Conservation (phyloP, 1,140 invertebrate genomes). For the Lanistes nyassanus region DNA sequence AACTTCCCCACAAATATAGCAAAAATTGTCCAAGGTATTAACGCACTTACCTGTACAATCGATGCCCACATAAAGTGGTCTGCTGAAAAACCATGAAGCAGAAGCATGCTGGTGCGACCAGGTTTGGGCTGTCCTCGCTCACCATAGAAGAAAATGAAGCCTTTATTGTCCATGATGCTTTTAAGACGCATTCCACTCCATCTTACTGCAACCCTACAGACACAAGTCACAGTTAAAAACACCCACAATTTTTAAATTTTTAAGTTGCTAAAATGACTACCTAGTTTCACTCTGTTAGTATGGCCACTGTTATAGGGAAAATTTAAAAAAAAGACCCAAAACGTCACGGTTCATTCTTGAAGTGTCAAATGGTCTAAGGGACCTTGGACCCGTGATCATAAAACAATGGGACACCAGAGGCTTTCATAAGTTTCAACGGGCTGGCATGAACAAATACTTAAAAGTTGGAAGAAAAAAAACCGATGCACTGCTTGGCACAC, state of each 20-base stretch:
- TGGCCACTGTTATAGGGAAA: too few relatives aligned
- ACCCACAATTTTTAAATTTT: neutral
- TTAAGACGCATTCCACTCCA: slow-evolving; percentile 56
- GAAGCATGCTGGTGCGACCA: slow-evolving; percentile 45
- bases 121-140: slow-evolving; percentile 45
- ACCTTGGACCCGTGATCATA: too few relatives aligned
- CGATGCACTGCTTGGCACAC: too few relatives aligned
- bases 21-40: too few relatives aligned
- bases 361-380: too few relatives aligned
- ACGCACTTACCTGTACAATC: slow-evolving; percentile 50
- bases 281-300: neutral
- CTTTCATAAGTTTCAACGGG: too few relatives aligned
- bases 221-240: slow-evolving; percentile 1
- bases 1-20: too few relatives aligned
- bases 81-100: slow-evolving; percentile 58
- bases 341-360: too few relatives aligned
- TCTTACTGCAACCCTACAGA: slow-evolving; percentile 44
- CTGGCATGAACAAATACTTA: too few relatives aligned
- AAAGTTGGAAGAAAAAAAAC: too few relatives aligned
- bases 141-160: slow-evolving; percentile 47
- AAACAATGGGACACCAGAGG: too few relatives aligned
- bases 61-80: slow-evolving; percentile 60
- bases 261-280: neutral
- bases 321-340: too few relatives aligned
- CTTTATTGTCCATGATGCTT: slow-evolving; percentile 37